These are phyloP conservation scores for Sebastes elongatus DNA, from an alignment of 2,797 vertebrate genomes.

Conservation along the genomic window DNA sequence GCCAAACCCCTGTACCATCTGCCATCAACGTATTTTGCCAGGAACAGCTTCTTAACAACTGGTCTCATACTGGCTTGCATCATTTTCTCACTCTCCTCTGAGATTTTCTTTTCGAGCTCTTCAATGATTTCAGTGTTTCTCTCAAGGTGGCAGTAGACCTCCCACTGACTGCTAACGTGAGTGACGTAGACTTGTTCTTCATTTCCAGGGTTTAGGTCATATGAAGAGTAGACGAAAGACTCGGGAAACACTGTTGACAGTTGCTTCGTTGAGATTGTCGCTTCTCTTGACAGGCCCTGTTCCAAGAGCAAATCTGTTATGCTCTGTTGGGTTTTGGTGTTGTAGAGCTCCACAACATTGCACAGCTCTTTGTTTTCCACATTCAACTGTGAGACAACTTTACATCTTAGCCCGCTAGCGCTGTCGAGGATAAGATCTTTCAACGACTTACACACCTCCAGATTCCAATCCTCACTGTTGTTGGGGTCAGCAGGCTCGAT, in stretches of 20 bases:
- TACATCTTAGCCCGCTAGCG: slow-evolving; percentile 78
- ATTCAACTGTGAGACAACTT: slow-evolving; percentile 76
- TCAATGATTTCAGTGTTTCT: slow-evolving; percentile 83
- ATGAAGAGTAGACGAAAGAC: slow-evolving; percentile 89
- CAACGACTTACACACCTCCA: slow-evolving; percentile 67
- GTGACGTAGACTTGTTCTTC: slow-evolving; percentile 87
- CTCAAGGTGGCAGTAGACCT: slow-evolving; percentile 90
- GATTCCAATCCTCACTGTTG: slow-evolving; percentile 67
- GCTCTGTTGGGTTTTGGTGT: slow-evolving; percentile 58
- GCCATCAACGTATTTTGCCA: slow-evolving; percentile 89
- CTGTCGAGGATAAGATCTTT: slow-evolving; percentile 72
- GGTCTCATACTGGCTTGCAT: slow-evolving; percentile 16
- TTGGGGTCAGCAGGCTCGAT: slow-evolving; percentile 65
- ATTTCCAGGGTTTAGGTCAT: slow-evolving; percentile 82
- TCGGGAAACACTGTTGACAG: slow-evolving; percentile 68
- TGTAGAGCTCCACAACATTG: slow-evolving; percentile 86
- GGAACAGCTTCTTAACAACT: slow-evolving; percentile 73
- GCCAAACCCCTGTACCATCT: slow-evolving; percentile 87
- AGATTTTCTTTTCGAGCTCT: slow-evolving; percentile 77
- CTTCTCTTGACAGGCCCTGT: slow-evolving; percentile 55
- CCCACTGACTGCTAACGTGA: slow-evolving; percentile 83
- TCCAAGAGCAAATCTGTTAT: slow-evolving; percentile 72
- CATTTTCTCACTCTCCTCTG: slow-evolving; percentile 65
- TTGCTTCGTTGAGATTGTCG: slow-evolving; percentile 47
- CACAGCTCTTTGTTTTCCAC: slow-evolving; percentile 73